Evolutionary conservation across 2,888 invertebrate species (phyloP).

Genomic region (Mythimna loreyi): DNA sequence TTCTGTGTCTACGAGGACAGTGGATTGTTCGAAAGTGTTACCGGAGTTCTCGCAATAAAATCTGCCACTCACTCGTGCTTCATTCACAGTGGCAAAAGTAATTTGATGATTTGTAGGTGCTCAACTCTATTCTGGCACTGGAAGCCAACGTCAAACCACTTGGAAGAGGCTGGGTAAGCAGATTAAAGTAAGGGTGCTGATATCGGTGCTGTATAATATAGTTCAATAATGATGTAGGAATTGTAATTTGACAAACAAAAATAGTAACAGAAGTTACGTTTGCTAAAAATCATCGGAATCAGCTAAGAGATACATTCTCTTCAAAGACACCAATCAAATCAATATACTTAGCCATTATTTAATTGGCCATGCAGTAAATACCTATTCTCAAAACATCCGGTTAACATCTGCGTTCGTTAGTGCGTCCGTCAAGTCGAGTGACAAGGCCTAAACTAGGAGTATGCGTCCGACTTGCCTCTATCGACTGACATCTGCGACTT

Average conservation of each 20-base stretch:
- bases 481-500: conserved; percentile 70
- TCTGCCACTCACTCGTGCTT: too few species aligned
- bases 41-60: too few species aligned
- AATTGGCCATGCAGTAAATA: conserved; percentile 43
- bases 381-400: conserved; percentile 73
- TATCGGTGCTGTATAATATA: too few species aligned
- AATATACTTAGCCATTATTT: conserved; percentile 10
- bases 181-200: not conserved
- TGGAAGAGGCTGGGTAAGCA: not conserved
- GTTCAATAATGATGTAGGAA: not conserved
- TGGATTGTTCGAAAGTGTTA: too few species aligned
- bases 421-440: conserved; percentile 70
- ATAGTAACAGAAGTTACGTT: not conserved
- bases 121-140: not conserved
- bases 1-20: too few species aligned
- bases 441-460: conserved; percentile 74
- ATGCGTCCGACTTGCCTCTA: conserved; percentile 67
- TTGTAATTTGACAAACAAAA: not conserved
- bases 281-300: not conserved
- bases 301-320: not conserved
- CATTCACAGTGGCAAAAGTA: too few species aligned
- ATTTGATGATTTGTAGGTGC: not conserved
- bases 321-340: conserved; percentile 10
- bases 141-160: not conserved
- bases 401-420: conserved; percentile 79